Conservation (phyloP, 2,113 vertebrate species). For the Prietella phreatophila region DNA sequence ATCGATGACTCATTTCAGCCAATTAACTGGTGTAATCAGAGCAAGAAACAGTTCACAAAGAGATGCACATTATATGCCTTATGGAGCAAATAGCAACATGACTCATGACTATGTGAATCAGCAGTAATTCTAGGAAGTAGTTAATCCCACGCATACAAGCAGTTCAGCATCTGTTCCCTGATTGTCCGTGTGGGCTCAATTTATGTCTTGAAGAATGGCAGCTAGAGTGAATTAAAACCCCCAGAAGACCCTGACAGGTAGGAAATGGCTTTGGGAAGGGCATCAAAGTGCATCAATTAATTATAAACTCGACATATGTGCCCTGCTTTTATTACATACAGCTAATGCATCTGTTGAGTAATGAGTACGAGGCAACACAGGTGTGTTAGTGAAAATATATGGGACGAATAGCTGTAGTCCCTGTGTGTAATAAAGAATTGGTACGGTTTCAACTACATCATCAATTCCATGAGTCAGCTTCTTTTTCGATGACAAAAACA, state of each 20-base stretch:
- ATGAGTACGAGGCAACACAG: background rate
- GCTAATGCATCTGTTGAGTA: constrained; percentile 10
- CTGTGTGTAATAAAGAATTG: constrained; percentile 15
- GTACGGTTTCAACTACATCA: background rate
- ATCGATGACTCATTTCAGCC: constrained; percentile 19
- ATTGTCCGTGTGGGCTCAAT: constrained; percentile 27
- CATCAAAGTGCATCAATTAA: constrained; percentile 29
- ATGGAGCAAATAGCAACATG: constrained; percentile 38
- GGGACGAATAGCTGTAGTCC: background rate
- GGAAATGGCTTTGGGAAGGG: constrained; percentile 38
- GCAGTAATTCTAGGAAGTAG: constrained; percentile 24
- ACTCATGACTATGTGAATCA: constrained; percentile 35
- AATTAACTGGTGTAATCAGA: constrained; percentile 33
- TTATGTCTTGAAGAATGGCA: constrained; percentile 13
- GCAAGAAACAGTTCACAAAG: constrained; percentile 13
- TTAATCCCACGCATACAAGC: constrained; percentile 37
- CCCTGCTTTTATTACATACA: constrained; percentile 17
- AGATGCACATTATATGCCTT: constrained; percentile 36
- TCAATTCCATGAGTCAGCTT: constrained; percentile 1
- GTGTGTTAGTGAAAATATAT: background rate
- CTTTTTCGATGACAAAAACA: constrained; percentile 30
- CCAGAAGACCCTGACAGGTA: constrained; percentile 35
- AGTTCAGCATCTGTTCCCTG: constrained; percentile 41
- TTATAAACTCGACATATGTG: constrained; percentile 16
- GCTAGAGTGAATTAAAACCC: constrained; percentile 25